These are phyloP conservation scores for Cephus spinipes DNA, from an alignment of 2,888 invertebrate genomes.

Conservation along the genomic window DNA sequence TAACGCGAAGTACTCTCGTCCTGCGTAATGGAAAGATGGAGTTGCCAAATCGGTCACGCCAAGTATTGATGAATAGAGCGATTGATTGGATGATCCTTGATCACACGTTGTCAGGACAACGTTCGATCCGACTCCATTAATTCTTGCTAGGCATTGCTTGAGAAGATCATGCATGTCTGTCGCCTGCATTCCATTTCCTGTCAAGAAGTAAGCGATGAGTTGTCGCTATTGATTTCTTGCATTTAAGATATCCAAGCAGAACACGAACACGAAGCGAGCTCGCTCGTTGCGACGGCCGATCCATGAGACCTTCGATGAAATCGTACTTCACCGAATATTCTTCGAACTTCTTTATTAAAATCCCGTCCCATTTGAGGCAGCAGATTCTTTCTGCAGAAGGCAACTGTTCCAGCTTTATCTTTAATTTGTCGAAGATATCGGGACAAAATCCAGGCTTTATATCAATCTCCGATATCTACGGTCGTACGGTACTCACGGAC, in stretches of 20 bases:
- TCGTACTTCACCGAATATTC: constrained; percentile 18
- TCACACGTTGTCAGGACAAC: no score
- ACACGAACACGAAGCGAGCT: constrained; percentile 21
- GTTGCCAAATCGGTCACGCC: no score
- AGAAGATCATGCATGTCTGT: no score
- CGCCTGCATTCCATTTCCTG: constrained; percentile 19
- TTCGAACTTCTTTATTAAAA: constrained; percentile 18
- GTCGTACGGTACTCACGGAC: constrained; percentile 18
- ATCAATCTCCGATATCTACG: constrained; percentile 27
- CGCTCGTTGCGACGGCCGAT: constrained; percentile 22
- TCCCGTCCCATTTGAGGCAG: constrained; percentile 23
- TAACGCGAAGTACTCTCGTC: no score
- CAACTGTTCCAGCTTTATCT: constrained; percentile 7
- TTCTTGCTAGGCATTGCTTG: no score
- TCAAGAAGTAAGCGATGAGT: constrained; percentile 22
- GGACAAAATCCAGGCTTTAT: constrained; percentile 27
- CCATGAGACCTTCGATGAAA: constrained; percentile 29
- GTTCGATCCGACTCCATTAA: no score
- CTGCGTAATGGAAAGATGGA: no score
- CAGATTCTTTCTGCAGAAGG: constrained; percentile 18
- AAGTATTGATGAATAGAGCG: no score
- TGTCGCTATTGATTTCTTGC: constrained; percentile 28
- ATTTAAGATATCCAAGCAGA: constrained; percentile 27
- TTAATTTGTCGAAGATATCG: constrained; percentile 13
- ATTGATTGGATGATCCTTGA: no score